Evolutionary conservation across 2,888 invertebrate genomes (phyloP), one percentile per base, ranked within the genome.

Genomic region (Drosophila phalerata): DNA sequence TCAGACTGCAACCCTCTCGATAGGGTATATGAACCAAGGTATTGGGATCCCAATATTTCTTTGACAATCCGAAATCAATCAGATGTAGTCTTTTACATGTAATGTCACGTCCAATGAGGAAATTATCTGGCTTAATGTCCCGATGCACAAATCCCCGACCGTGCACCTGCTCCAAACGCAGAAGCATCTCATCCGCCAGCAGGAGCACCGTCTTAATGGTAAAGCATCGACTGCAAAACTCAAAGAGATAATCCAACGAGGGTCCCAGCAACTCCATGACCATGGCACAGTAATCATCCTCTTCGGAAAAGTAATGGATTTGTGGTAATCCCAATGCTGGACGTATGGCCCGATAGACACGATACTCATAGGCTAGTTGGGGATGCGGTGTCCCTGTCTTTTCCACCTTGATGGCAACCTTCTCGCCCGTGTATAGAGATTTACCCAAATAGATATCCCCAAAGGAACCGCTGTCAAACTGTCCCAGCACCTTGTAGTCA

Each of bases 381-480:
- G 99, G 99, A 94, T 99, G 98, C 91, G 97, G 96, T 83, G 98
- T 98, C 93, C 97, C 97, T 91, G 97, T 96, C 93, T 98, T 98
- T 96, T 99, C 99, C 94, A 99, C 94, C 94, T 99, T 99, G 90
- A 99, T 99, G 86, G 99, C 99, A 90, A 99, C 99, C 93, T 98
- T 98, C 93, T 99, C 97, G 83, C 96, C 97, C 61, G 96, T 97
- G 72, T 96, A 95, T 92, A 97, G 97, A 93, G 97, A 97, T 84
- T 97, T 97, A 92, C 97, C 98, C 93, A 99, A 94, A 94, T 99
- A 99, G 93, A 99, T 99, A 93, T 99, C 99, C 90, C 99, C 99
- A 93, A 99, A 99, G 74, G 99, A 98, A 85, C 99, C 99, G 92
- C 98, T 98, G 91, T 99, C 98, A 93, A 99, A 98, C 94, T 98